Percentiles rank a stretch among this genome's conserved stretches.
Conservation (phyloP, 2,888 invertebrate genomes). For the Chrysotoxum bicinctum region DNA sequence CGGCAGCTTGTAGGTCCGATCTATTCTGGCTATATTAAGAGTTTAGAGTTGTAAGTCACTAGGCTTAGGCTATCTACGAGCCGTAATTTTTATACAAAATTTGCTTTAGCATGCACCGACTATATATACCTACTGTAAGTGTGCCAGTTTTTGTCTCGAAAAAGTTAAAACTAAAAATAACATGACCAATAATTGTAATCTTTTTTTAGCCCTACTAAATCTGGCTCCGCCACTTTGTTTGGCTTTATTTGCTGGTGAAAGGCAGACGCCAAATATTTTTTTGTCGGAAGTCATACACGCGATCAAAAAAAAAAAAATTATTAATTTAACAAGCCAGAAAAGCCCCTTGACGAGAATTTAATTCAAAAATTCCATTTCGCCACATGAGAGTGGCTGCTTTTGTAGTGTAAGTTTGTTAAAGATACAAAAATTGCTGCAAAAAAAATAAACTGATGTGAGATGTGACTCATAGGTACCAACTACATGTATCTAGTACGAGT, state of each 20-base stretch:
- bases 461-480: constrained; percentile 1
- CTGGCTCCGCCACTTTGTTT: not conserved
- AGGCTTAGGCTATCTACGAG: no score
- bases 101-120: no score
- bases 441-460: not conserved
- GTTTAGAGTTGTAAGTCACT: no score
- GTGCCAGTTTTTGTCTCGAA: no score
- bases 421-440: not conserved
- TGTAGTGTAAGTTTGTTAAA: not conserved
- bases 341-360: not conserved
- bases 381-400: not conserved
- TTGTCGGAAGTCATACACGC: not conserved
- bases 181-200: no score
- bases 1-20: no score
- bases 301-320: constrained; percentile 3
- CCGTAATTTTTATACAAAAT: no score
- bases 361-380: constrained; percentile 13
- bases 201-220: not conserved
- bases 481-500: no score
- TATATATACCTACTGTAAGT: no score
- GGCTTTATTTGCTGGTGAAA: not conserved
- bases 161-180: no score
- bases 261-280: not conserved
- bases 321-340: not conserved
- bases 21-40: no score